Percentiles rank a stretch among this genome's conserved stretches.
phyloP scores from a whole-genome alignment of 2,113 vertebrate species.

The Bothrops jararaca region DNA sequence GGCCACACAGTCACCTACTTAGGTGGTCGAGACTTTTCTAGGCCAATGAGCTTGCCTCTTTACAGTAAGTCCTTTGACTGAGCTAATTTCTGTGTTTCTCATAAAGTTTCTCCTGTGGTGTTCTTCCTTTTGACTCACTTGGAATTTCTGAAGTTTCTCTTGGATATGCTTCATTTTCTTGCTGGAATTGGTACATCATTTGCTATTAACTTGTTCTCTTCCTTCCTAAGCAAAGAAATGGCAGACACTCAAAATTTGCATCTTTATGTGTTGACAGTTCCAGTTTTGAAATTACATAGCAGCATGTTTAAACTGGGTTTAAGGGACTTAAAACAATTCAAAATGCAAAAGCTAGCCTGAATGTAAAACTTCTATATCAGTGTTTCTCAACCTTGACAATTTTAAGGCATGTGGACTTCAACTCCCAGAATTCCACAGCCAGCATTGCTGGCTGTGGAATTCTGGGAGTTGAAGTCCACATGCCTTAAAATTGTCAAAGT shows the following conservation, averaged over 20 bases:
- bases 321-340: background rate
- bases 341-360: background rate
- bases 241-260: slow-evolving; percentile 63
- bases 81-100: slow-evolving; percentile 65
- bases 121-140: slow-evolving; percentile 72
- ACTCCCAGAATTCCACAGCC: no score
- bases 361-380: background rate
- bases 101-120: slow-evolving; percentile 69
- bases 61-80: slow-evolving; percentile 65
- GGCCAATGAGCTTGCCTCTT: slow-evolving; percentile 54
- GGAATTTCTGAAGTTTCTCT: slow-evolving; percentile 73
- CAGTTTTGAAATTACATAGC: slow-evolving; percentile 52
- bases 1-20: slow-evolving; percentile 66
- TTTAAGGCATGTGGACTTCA: no score
- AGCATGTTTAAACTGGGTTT: slow-evolving; percentile 42
- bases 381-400: no score
- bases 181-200: slow-evolving; percentile 68
- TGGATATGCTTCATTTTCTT: slow-evolving; percentile 67
- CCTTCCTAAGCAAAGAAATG: slow-evolving; percentile 70
- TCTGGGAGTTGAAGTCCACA: no score
- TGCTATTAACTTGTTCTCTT: slow-evolving; percentile 71
- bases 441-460: no score
- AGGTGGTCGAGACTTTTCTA: slow-evolving; percentile 63
- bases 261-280: slow-evolving; percentile 66
- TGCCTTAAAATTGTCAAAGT: no score